Evolutionary conservation across 2,888 invertebrate genomes (phyloP), one percentile per base, ranked within the genome.

Genomic region (Antitype chi): DNA sequence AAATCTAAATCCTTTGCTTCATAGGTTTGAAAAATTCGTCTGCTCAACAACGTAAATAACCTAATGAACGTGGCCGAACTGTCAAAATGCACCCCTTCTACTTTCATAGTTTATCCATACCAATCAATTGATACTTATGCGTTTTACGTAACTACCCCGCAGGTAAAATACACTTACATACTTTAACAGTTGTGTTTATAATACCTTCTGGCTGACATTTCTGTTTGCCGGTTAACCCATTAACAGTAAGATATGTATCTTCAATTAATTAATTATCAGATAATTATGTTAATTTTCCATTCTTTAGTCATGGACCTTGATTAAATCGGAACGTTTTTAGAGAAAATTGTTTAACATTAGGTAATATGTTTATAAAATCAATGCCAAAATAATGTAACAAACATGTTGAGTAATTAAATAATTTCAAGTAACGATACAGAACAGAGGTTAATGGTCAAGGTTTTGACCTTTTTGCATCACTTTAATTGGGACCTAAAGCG

Each of bases 401-500:
- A 64, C 47, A 70, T 47, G 23, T 83, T 84, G 68, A 32, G 79
- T 63, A 83, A 83, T 67, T 63, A 55, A 64, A 63, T 70, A 64
- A 67, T 67, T 59, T 55, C 32, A 62, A 47, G 17, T 80, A 57
- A 74, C 23, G 57, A 6, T 83, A 63, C 7, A 57, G 62, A 62
- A 64, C 28, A n/a, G 53, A 68, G 84, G 70, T 59, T 38, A 32
- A 8, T 13, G 43, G 49, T 74, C 80, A 86, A 76, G 84, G 87
- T 55, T 67, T 15, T 67, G 76, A 73, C 72, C 60, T 63, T n/a
- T 74, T 85, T 75, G 82, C 70, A 38, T 20, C 55, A 74, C 71
- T 38, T 74, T 72, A 55, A 32, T 17, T 67, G 17, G 28, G 6
- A 15, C 23, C 15, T 28, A 53, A 53, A 1, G 53, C 53, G 17